Evolutionary conservation across 2,797 vertebrate species (phyloP), one percentile per base, ranked within the genome.

Genomic region (Sylvia borin): DNA sequence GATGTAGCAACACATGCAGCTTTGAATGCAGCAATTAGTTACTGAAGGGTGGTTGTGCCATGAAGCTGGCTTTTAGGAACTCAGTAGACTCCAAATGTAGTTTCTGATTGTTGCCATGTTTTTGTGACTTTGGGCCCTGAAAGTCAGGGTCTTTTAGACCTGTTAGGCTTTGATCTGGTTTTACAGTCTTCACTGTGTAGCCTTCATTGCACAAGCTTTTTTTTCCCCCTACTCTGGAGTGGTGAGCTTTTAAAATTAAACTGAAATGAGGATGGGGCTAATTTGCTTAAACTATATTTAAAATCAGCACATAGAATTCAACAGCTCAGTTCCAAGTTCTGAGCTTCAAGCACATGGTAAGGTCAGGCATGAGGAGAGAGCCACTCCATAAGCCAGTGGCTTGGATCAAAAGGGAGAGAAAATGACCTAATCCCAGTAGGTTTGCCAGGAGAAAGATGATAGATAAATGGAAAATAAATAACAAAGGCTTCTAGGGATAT

Each of bases 381-480:
- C 34, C 21, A 16, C 31, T 53, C 51, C 7, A 2, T 18, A 18
- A n/a, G n/a, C 14, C 75, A 19, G 10, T 15, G 32, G 26, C 47
- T 84, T 67, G 42, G 58, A 34, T 90, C 47, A 68, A 40, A 87
- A 79, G 57, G 62, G n/a, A 90, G 19, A 88, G 50, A 88, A 88
- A 78, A 92, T 55, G 7, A 78, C 51, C 51, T 53, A 27, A 53
- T 85, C 34, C n/a, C 40, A 8, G 13, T 29, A 65, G 27, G 18
- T 85, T 86, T 82, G 54, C 29, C 32, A 36, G 65, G 62, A 83
- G 42, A 68, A 65, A 42, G 74, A 38, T 67, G 48, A 24, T 29
- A 79, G 71, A 65, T 91, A 92, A 92, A 38, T 66, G n/a, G 40
- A 71, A 92, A 94, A 88, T 74, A 72, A 93, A 32, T 58, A 89